These are phyloP conservation scores for Drosophila koepferae DNA, from an alignment of 2,888 invertebrate genomes.

Conservation along the genomic window DNA sequence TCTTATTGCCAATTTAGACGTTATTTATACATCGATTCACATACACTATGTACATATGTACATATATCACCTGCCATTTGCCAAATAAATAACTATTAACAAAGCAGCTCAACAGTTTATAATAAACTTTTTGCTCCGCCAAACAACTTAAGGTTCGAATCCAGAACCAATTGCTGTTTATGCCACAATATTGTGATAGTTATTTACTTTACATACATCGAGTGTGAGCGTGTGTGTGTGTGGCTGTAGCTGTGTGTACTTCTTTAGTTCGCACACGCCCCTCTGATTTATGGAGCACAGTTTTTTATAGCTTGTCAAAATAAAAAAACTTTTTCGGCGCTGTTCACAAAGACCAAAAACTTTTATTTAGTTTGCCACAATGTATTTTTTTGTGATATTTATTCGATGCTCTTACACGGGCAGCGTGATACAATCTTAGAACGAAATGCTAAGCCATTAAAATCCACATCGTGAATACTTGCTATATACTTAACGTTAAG, in stretches of 20 bases:
- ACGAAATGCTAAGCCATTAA: conserved; percentile 5
- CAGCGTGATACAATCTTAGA: background rate
- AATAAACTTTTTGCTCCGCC: conserved; percentile 56
- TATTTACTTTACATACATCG: conserved; percentile 22
- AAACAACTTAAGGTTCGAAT: conserved; percentile 57
- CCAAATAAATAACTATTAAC: conserved; percentile 63
- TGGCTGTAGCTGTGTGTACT: background rate
- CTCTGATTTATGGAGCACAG: conserved; percentile 68
- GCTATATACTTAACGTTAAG: background rate
- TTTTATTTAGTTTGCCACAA: conserved; percentile 32
- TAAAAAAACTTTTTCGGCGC: conserved; percentile 47
- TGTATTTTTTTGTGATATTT: conserved; percentile 16
- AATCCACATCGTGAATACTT: background rate
- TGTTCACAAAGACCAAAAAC: conserved; percentile 25
- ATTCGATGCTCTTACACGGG: conserved; percentile 1
- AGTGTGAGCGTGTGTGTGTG: background rate
- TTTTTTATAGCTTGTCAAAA: conserved; percentile 72
- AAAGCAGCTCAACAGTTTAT: conserved; percentile 56
- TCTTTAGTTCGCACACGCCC: conserved; percentile 45
- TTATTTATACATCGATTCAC: background rate
- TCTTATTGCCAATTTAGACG: background rate
- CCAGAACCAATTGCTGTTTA: conserved; percentile 75
- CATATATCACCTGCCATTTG: conserved; percentile 2
- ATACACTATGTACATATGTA: too few species aligned
- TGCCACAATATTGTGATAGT: conserved; percentile 62